phyloP scores from a whole-genome alignment of 2,888 invertebrate genomes.

The Endotricha flammealis region DNA sequence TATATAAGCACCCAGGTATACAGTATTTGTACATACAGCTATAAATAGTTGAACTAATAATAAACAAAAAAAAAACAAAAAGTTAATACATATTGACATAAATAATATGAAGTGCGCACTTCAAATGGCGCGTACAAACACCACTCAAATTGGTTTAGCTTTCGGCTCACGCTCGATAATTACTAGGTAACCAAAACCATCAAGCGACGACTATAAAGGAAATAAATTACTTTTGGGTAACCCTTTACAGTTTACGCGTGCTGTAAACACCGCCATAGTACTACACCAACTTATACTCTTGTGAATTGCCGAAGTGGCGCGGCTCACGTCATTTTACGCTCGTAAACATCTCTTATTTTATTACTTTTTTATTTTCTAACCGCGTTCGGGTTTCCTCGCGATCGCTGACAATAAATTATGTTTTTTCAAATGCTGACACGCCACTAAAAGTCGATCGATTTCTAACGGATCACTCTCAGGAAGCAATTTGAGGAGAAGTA shows the following conservation, averaged over 20 bases:
- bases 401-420: conserved; percentile 76
- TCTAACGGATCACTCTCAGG: conserved; percentile 74
- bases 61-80: conserved; percentile 49
- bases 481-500: conserved; percentile 69
- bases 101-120: conserved; percentile 65
- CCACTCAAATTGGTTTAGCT: conserved; percentile 59
- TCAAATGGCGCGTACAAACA: conserved; percentile 43
- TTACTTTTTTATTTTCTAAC: conserved; percentile 76
- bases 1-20: too few species aligned
- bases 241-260: conserved; percentile 44
- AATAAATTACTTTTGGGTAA: conserved; percentile 58
- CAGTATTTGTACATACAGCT: too few species aligned
- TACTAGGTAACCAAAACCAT: conserved; percentile 61
- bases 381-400: conserved; percentile 71
- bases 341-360: conserved; percentile 74
- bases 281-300: conserved; percentile 41
- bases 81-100: conserved; percentile 61
- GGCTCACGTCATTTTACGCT: conserved; percentile 73
- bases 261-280: conserved; percentile 37
- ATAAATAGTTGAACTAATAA: conserved; percentile 45
- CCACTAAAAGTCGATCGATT: conserved; percentile 76
- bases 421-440: conserved; percentile 76
- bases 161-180: conserved; percentile 69
- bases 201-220: conserved; percentile 63
- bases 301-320: conserved; percentile 58